phyloP scores from a whole-genome alignment of 1,140 invertebrate genomes.

The Anastrepha ludens region DNA sequence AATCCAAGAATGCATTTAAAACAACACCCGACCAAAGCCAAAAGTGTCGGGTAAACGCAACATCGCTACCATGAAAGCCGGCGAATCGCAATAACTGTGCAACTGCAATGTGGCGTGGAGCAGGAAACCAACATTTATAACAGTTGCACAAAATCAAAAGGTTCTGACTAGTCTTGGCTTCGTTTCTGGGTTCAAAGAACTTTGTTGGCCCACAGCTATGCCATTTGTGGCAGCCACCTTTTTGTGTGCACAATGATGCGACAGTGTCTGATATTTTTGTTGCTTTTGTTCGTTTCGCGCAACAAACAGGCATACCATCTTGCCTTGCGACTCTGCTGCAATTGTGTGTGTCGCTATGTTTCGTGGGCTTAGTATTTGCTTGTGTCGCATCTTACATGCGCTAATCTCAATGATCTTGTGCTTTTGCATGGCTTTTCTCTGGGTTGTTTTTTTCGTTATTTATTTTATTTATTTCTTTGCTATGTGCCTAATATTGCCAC shows the following conservation, averaged over 20 bases:
- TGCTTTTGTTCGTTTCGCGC: neutral
- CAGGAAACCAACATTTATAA: slow-evolving; percentile 5
- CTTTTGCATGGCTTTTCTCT: neutral
- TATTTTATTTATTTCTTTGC: neutral
- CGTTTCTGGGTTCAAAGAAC: slow-evolving; percentile 33
- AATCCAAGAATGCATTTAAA: no score
- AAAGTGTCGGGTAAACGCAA: neutral
- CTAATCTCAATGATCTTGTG: slow-evolving; percentile 40
- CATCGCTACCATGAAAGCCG: no score
- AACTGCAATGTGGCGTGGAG: neutral
- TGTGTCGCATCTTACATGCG: slow-evolving; percentile 40
- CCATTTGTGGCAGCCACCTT: neutral
- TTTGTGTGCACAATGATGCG: neutral
- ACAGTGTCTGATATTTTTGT: neutral
- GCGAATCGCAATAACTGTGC: slow-evolving; percentile 2
- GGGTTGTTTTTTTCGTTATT: neutral
- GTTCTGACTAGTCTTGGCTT: slow-evolving; percentile 3
- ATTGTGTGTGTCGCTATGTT: neutral
- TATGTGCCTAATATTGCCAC: slow-evolving; percentile 11
- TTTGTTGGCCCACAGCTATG: slow-evolving; percentile 35
- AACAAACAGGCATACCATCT: neutral
- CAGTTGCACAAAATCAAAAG: slow-evolving; percentile 30
- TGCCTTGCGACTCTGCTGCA: neutral
- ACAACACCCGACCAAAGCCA: neutral
- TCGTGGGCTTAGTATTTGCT: neutral